Percentiles rank a stretch among this genome's conserved stretches.
These are phyloP conservation scores for Sphenopsis melanotis DNA, from an alignment of 2,797 vertebrate genomes.

Conservation along the genomic window DNA sequence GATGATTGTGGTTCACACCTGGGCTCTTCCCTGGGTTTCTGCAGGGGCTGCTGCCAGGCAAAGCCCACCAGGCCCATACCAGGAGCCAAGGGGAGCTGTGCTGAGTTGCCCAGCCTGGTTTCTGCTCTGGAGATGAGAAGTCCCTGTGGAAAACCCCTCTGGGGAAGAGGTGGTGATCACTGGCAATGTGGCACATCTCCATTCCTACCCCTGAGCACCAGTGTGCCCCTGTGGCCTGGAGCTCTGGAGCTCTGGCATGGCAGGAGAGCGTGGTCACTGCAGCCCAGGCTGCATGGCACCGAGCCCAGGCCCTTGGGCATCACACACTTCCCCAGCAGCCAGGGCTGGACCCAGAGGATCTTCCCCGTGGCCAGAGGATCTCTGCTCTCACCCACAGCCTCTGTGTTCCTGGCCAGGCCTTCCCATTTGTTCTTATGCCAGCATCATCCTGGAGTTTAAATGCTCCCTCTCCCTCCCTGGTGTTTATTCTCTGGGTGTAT, in stretches of 20 bases:
- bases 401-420: conserved; percentile 6
- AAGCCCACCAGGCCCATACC: background rate
- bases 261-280: background rate
- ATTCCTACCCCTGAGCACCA: background rate
- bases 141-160: background rate
- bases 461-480: conserved; percentile 33
- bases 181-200: background rate
- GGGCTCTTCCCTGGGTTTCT: background rate
- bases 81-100: rapidly evolving
- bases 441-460: conserved; percentile 49
- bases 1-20: background rate
- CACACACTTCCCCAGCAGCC: rapidly evolving
- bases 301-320: background rate
- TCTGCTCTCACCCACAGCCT: background rate
- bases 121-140: background rate
- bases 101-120: background rate
- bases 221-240: rapidly evolving
- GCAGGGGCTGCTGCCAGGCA: background rate
- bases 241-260: background rate
- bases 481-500: conserved; percentile 62
- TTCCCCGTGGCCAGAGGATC: background rate
- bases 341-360: background rate
- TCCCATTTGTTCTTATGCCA: conserved; percentile 52
- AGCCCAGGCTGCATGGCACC: background rate
- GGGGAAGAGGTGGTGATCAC: rapidly evolving